Percentiles rank a stretch among this genome's conserved stretches.
phyloP scores from a whole-genome alignment of 2,888 invertebrate species.

The Phortica magna region DNA sequence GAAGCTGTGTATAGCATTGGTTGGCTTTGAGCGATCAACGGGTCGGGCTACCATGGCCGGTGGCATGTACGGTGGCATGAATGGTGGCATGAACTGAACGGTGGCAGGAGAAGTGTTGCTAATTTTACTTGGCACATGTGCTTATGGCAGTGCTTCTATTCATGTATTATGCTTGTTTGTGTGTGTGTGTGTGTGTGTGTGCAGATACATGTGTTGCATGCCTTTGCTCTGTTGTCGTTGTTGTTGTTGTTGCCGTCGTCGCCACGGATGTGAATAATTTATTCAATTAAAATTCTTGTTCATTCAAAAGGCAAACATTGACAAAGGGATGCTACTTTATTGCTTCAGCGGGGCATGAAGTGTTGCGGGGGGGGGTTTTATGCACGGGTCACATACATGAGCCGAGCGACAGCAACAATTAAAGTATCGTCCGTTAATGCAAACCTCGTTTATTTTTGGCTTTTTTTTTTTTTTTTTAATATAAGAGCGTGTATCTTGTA shows the following conservation, averaged over 20 bases:
- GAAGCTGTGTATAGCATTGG: background rate
- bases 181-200: conserved; percentile 3
- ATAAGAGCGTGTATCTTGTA: background rate
- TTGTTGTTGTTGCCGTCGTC: conserved; percentile 9
- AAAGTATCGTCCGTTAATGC: conserved; percentile 7
- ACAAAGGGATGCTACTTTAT: conserved; percentile 8
- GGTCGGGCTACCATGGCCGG: background rate
- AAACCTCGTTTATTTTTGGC: conserved; percentile 10
- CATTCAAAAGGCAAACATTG: conserved; percentile 32
- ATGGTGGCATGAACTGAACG: background rate
- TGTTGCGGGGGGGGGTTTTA: background rate
- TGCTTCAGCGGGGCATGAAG: background rate
- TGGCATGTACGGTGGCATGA: background rate
- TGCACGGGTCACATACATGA: conserved; percentile 1
- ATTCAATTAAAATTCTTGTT: conserved; percentile 35
- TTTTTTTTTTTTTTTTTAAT: background rate
- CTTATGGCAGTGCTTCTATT: background rate
- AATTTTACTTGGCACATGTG: conserved; percentile 27
- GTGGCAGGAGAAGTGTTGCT: conserved; percentile 28
- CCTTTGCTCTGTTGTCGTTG: background rate
- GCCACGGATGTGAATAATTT: conserved; percentile 34
- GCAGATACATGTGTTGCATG: conserved; percentile 3
- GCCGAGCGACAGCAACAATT: conserved; percentile 24
- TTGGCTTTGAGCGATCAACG: conserved; percentile 14
- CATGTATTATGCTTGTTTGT: background rate